Evolutionary conservation across 2,888 invertebrate genomes (phyloP), one percentile per base, ranked within the genome.

Genomic region (Sinohyriopsis cumingii): DNA sequence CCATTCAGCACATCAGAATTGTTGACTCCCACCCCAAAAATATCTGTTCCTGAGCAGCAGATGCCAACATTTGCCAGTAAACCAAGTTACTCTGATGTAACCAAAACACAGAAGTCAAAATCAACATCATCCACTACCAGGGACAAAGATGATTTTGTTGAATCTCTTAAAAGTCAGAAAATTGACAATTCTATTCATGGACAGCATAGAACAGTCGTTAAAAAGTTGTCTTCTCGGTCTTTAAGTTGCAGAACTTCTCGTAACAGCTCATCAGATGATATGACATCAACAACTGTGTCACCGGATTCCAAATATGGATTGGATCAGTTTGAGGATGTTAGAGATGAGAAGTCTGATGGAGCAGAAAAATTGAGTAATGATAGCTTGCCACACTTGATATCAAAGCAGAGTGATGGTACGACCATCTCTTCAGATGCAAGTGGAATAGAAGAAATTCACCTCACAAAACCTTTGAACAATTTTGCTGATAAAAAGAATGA

Each of bases 241-340:
- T 60, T 75, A 5, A 61, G 71, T 33, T 71, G 70, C 45, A 45
- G 45, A 45, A 12, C 45, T 45, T 45, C 45, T 24, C 65, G 73
- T 5, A 77, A 77, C 59, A 75, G 72, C 55, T 72, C 68, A 62
- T 65, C 72, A 0, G 67, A 74, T 45, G 80, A 79, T 73, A 78
- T 80, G 56, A 72, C 80, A 78, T 78, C 76, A 63, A 73, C 79
- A 55, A 75, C 77, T 33, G 79, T 84, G 12, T 79, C 77, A 28
- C 85, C 87, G 45, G 82, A 84, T 73, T 86, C 87, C 9, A 85
- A 84, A 59, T 87, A 87, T 79, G 88, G 88, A 22, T 76, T 88
- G 19, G 87, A 88, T 73, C 82, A 82, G 61, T 87, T 87, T 83
- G 84, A 84, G 24, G 86, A 84, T 63, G 53, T 82, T 63, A 67